These are phyloP conservation scores for Ametastegia equiseti DNA, from an alignment of 2,888 invertebrate species.

Conservation along the genomic window DNA sequence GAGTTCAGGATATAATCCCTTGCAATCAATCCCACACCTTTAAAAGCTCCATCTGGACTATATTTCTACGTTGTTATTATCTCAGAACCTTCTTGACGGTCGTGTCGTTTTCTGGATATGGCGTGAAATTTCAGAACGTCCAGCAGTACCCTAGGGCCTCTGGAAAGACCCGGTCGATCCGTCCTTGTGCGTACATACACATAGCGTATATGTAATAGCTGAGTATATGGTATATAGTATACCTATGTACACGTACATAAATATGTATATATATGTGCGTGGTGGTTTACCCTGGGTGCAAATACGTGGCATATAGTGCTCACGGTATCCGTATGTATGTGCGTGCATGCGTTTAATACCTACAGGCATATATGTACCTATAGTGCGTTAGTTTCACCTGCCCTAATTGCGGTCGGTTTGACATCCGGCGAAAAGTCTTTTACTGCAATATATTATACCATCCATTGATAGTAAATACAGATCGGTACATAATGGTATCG, in stretches of 20 bases:
- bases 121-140: slow-evolving; percentile 37
- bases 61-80: neutral
- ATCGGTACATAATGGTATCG: neutral
- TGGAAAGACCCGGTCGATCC: slow-evolving; percentile 15
- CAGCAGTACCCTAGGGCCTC: slow-evolving; percentile 29
- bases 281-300: neutral
- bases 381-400: slow-evolving; percentile 8
- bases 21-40: slow-evolving; percentile 1
- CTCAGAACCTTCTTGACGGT: neutral
- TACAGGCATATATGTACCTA: neutral
- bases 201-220: neutral
- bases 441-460: slow-evolving; percentile 9
- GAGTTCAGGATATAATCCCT: neutral
- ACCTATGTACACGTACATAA: neutral
- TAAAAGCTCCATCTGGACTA: neutral
- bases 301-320: neutral
- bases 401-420: slow-evolving; percentile 35
- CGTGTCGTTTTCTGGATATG: slow-evolving; percentile 15
- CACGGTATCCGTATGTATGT: neutral
- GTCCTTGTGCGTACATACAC: neutral
- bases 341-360: neutral
- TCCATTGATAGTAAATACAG: neutral
- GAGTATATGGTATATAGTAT: neutral
- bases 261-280: too few species aligned
- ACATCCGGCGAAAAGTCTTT: slow-evolving; percentile 30